Base-by-base conservation (phyloP, 2,113 vertebrate species). In the Leptodactylus fuscus region DNA sequence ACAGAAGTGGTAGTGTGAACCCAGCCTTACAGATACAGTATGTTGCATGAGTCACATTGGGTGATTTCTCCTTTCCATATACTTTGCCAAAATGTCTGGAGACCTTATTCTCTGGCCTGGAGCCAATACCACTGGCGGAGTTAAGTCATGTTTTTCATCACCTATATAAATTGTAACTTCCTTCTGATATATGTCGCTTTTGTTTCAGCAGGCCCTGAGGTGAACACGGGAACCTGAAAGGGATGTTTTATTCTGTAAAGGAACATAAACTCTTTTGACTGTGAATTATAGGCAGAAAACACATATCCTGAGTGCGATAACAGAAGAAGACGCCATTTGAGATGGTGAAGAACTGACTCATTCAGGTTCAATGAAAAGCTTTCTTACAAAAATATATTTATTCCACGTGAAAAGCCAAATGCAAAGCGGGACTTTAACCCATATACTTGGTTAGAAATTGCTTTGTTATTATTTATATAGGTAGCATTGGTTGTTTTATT, bases 181-280 rank as follows among this genome's bases (percentile, higher is more conserved):
- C 8, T 15, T 44, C 18, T 22, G 41, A 73, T 73, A 73, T n/a
- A 46, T 74, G 32, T 38, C 4, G 18, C 16, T 48, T 46, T 74
- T 74, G 38, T 46, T 65, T 55, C 49, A n/a, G 75, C 75, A 78
- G 75, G 20, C 75, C 75, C 49, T 78, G 75, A 77, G 16, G 13
- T 34, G 44, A 76, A 77, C 18, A 53, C 1, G 3, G 44, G 44
- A 75, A 75, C 20, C 16, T 29, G 44, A 32, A 48, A 27, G 44
- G 24, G 24, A 32, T 75, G 32, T 38, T 36, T 69, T 38, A 41
- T 44, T 73, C 41, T 74, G 20, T 27, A 27, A 24, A 29, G 41
- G 20, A 48, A 48, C 70, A 27, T 46, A 24, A 1, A 77, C 12
- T 29, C 49, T 53, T 55, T 20, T 53, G 29, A 46, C 22, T 74